Base-by-base conservation (phyloP, 2,888 invertebrate species). In the Belgica antarctica region DNA sequence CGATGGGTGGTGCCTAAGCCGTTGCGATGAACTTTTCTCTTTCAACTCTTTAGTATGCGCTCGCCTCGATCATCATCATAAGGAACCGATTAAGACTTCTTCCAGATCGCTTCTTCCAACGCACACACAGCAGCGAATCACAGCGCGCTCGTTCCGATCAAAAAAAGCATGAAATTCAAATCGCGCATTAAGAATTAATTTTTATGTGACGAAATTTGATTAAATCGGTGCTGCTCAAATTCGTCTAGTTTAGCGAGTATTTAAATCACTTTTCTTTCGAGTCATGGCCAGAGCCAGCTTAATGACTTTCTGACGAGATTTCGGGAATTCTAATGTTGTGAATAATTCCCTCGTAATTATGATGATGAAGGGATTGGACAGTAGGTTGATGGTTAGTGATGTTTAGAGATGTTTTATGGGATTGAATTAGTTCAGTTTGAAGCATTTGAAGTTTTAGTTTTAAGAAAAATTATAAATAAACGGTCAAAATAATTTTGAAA, bases 41-140 rank as follows among this genome's bases (percentile, higher is more conserved):
- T 68, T 68, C 68, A 68, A 68, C 68, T 68, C 36, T 27, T 47
- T 47, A 47, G 19, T 68, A 34, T 19, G 57, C 68, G 17, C 57
- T 47, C 31, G 27, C 52, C 24, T 68, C 59, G 59, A 59, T 59
- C 27, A 59, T 57, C 31, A 41, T 34, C 47, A 47, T 68, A 57
- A 68, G 68, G 68, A 68, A 68, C 28, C 31, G 57, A 68, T 68
- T 47, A 68, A 19, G 27, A 8, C 27, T 66, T 46, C 65, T 66
- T 52, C 52, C 3, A 3, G n/a, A 3, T 22, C 22, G 5, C 12
- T n/a, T 22, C 52, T 52, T n/a, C 2, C 22, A 52, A 52, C 22
- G 7, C 52, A 17, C 12, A 7, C 5, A 22, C 12, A 17, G 17
- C 52, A 22, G 52, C 52, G 52, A 52, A 52, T 52, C 52, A n/a